Conservation (phyloP, 2,797 vertebrate genomes). For the Lithobates pipiens region DNA sequence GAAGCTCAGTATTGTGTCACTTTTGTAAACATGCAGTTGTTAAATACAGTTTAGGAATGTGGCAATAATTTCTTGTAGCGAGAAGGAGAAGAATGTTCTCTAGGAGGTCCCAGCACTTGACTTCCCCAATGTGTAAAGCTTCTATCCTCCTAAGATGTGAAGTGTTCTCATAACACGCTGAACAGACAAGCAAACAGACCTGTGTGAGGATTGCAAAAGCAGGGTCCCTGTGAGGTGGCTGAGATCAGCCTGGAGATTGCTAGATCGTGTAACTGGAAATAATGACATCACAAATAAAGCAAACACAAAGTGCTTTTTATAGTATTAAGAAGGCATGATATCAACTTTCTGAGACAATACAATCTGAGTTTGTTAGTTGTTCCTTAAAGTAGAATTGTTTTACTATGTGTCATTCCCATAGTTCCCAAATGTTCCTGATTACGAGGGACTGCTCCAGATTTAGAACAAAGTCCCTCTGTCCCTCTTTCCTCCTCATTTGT, state of each 20-base stretch:
- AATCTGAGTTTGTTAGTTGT: neutral
- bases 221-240: neutral
- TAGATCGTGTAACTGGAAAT: neutral
- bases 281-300: neutral
- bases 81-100: neutral
- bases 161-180: slow-evolving; percentile 9
- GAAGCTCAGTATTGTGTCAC: neutral
- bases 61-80: neutral
- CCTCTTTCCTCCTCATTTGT: no score
- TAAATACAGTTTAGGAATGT: neutral
- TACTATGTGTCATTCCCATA: neutral
- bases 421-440: no score
- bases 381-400: neutral
- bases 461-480: no score
- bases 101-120: slow-evolving; percentile 17
- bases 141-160: neutral
- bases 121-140: neutral
- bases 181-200: slow-evolving; percentile 2
- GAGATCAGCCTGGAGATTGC: neutral
- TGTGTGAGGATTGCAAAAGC: neutral
- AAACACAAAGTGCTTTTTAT: neutral
- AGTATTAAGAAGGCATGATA: neutral
- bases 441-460: no score
- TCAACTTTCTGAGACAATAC: no score
- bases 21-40: slow-evolving; percentile 4